Base-by-base conservation (phyloP, 2,888 invertebrate genomes). In the Thymelicus sylvestris region DNA sequence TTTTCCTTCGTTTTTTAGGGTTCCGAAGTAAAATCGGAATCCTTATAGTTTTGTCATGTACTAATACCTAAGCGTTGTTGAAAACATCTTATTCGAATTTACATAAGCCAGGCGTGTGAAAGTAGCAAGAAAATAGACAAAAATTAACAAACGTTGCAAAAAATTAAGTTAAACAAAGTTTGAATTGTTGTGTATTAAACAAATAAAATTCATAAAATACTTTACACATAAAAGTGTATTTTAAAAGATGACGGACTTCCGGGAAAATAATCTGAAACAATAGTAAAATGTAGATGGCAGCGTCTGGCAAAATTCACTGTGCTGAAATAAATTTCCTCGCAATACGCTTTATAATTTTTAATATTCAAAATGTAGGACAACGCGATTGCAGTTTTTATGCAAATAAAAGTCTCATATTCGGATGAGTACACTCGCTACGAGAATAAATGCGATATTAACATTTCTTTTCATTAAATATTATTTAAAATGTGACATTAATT, bases 311-410 rank as follows among this genome's bases (percentile, higher is more conserved):
- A 71, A 61, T 66, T 31, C 70, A 63, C 52, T 55, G 60, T 60
- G 44, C 41, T 60, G 70, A 52, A 60, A 67, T 62, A 62, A 65
- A 63, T 64, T 64, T 59, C 47, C 57, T 65, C 55, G 62, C 57
- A 66, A 8, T 38, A 57, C 63, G 50, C 50, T 65, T 70, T 65
- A 65, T 70, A 61, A 61, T 64, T 65, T 70, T 70, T 70, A 70
- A 69, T 69, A 69, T 69, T 59, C 59, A 59, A 69, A 69, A 69
- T 59, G 48, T 64, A 64, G 69, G 64, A 69, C 69, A 69, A 64
- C 59, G 69, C 10, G 24, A 69, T 64, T 69, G 64, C 64, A 64
- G 64, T 59, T 64, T 69, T 69, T 59, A 47, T 61, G 31, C 57
- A 10, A 47, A 19, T 19, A 19, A 47, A 61, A 59, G 31, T 55